Base-by-base conservation (phyloP, 2,113 vertebrate genomes). In the Clupea harengus region DNA sequence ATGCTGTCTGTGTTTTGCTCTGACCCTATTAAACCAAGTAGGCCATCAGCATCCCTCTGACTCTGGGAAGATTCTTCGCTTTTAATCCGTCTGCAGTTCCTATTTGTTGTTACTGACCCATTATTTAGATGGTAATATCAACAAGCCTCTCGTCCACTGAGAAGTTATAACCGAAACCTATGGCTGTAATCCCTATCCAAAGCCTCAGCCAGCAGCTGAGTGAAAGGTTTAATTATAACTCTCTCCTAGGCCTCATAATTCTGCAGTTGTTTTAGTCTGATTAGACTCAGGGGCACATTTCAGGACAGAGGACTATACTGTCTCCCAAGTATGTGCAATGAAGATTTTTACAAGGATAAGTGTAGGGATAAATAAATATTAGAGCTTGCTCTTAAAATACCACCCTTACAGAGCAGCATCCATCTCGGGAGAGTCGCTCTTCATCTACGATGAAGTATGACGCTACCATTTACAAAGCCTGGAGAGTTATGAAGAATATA, bases 111-210 rank as follows among this genome's bases (percentile, higher is more conserved):
- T 83, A 22, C 80, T 57, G n/a, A 80, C 85, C 52, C 46, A 78
- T 86, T 88, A 84, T 88, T 86, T 88, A 84, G 75, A 86, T 54
- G 44, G 81, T 46, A 72, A 67, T 83, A 72, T 88, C 64, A 28
- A 25, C 3, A 32, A 0, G 18, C 50, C 39, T 78, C 57, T 88
- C 17, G 54, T 44, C 39, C 18, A 32, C 72, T 4, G 10, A 80
- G 57, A 80, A 47, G 50, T 20, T 25, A 54, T 22, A 84, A 82
- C 78, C 20, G 15, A 75, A 17, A 5, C 32, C 11, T 78, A 78
- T 78, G 25, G 28, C 15, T 39, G 39, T 39, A 39, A 39, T 39
- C 39, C 39, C 39, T 39, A 39, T 39, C 39, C 39, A 39, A 39
- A 85, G 83, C 80, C 28, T 52, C 82, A 15, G 82, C 72, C 72